Evolutionary conservation across 2,113 vertebrate species (phyloP).

Genomic region (Scortum barcoo): DNA sequence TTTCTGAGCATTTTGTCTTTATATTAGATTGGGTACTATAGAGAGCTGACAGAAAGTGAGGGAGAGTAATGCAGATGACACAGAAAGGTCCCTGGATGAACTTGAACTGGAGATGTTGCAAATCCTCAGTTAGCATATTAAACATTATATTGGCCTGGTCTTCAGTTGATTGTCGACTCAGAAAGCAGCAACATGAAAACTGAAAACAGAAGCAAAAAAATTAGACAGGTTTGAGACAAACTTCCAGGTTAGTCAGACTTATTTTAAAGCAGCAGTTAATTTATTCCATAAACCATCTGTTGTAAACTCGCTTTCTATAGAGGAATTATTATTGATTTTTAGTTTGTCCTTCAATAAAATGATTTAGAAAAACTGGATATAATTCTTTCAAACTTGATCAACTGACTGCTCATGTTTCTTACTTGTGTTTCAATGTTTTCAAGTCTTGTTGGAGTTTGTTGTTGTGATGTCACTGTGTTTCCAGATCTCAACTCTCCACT

Average conservation of each 20-base stretch:
- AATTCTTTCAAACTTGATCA: background rate
- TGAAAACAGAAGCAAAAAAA: background rate
- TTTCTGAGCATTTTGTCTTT: background rate
- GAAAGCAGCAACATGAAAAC: no score
- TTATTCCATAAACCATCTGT: no score
- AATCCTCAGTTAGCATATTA: background rate
- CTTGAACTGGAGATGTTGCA: background rate
- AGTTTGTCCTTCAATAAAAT: background rate
- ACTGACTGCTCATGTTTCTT: background rate
- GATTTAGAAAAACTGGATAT: background rate
- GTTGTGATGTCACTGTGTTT: background rate
- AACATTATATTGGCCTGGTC: no score
- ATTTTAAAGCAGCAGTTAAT: no score
- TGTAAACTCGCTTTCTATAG: background rate
- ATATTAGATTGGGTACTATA: background rate
- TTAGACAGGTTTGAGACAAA: background rate
- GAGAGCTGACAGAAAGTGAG: background rate
- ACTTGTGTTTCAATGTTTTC: no score
- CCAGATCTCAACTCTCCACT: background rate
- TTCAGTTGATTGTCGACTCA: background rate
- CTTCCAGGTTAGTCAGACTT: background rate
- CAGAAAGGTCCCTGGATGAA: background rate
- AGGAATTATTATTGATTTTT: background rate
- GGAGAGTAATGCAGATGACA: background rate
- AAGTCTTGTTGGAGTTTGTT: background rate